These are phyloP conservation scores for Fistularia commersonii DNA, from an alignment of 2,797 vertebrate genomes.

Conservation along the genomic window DNA sequence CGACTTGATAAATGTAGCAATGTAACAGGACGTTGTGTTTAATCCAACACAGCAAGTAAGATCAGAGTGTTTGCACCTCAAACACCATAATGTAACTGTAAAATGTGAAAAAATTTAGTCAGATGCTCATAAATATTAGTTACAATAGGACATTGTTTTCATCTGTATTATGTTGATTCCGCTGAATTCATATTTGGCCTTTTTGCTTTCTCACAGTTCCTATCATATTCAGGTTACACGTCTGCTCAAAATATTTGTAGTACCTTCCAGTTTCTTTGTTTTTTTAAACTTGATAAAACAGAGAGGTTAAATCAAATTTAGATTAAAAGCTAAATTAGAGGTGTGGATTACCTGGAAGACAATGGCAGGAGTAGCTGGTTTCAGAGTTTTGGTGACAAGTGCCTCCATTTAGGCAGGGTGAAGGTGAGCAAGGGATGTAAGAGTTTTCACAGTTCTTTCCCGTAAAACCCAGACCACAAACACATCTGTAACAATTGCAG, in stretches of 20 bases:
- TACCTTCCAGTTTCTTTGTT: neutral
- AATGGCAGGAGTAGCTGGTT: slow-evolving; percentile 86
- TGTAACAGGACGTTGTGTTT: slow-evolving; percentile 16
- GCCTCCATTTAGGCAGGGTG: slow-evolving; percentile 88
- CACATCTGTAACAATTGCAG: slow-evolving; percentile 65
- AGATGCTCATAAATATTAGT: too few relatives aligned
- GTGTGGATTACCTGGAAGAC: slow-evolving; percentile 82
- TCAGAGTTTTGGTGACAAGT: slow-evolving; percentile 86
- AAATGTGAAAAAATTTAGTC: slow-evolving; percentile 1
- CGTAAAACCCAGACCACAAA: slow-evolving; percentile 79
- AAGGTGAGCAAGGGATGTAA: slow-evolving; percentile 85
- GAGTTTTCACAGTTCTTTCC: slow-evolving; percentile 83
- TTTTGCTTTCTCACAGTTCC: neutral
- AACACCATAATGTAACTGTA: slow-evolving; percentile 49
- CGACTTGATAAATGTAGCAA: slow-evolving; percentile 23
- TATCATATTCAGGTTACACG: slow-evolving; percentile 2
- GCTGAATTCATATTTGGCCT: neutral
- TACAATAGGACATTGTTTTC: too few relatives aligned
- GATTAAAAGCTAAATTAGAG: neutral
- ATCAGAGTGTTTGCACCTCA: slow-evolving; percentile 55
- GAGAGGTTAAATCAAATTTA: neutral
- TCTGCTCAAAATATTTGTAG: neutral
- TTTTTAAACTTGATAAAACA: neutral
- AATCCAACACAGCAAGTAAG: slow-evolving; percentile 27
- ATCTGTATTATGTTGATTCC: too few relatives aligned